Evolutionary conservation across 2,797 vertebrate species (phyloP).

Genomic region (Malacoraja senta): DNA sequence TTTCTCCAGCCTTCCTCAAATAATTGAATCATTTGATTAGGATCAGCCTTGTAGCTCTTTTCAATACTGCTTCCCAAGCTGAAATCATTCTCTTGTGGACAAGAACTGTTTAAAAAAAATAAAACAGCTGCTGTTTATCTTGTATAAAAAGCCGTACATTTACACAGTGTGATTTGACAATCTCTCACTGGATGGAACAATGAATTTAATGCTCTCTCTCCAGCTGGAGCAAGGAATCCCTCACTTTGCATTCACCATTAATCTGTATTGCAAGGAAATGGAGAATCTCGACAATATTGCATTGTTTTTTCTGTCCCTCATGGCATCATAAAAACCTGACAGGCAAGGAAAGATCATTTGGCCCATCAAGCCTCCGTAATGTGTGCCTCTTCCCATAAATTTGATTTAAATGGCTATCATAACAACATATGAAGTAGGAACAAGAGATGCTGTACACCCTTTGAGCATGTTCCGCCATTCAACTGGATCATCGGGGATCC

Average conservation of each 20-base stretch:
- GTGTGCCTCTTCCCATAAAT: background rate
- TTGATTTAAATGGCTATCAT: background rate
- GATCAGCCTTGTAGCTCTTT: too few relatives aligned
- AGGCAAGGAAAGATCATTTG: background rate
- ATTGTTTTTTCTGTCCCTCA: background rate
- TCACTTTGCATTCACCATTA: background rate
- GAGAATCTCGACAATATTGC: background rate
- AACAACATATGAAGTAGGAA: too few relatives aligned
- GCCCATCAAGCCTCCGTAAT: too few relatives aligned
- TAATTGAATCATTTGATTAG: too few relatives aligned
- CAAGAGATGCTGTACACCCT: too few relatives aligned
- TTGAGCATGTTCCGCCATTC: too few relatives aligned
- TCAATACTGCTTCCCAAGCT: too few relatives aligned
- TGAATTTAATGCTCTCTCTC: background rate
- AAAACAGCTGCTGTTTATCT: slow-evolving; percentile 11
- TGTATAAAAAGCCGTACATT: background rate
- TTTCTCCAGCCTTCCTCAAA: too few relatives aligned
- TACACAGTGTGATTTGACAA: slow-evolving; percentile 1
- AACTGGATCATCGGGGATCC: too few relatives aligned
- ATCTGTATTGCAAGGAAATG: background rate
- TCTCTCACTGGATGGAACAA: background rate
- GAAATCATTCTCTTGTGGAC: too few relatives aligned
- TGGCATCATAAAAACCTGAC: background rate
- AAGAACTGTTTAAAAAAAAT: background rate
- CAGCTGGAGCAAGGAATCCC: background rate